Evolutionary conservation across 2,797 vertebrate species (phyloP).

Genomic region (Acipenser ruthenus): DNA sequence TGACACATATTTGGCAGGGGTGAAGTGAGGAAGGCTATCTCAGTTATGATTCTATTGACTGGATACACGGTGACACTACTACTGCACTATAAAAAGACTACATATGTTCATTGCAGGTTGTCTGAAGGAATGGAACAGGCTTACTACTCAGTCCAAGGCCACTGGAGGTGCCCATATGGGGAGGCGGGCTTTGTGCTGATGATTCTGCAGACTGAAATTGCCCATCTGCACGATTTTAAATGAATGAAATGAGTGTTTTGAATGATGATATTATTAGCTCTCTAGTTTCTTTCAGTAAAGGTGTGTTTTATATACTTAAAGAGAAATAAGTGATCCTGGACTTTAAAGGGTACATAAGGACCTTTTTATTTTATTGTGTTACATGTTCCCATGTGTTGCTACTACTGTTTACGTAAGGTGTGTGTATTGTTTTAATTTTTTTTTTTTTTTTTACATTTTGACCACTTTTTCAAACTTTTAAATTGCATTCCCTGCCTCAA

Average conservation of each 20-base stretch:
- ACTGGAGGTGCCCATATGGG: slow-evolving; percentile 84
- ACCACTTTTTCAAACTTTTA: no score
- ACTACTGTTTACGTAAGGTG: no score
- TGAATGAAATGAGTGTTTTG: no score
- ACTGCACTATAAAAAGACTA: slow-evolving; percentile 66
- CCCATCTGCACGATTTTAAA: slow-evolving; percentile 93
- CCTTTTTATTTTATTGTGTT: no score
- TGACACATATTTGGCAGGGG: slow-evolving; percentile 35
- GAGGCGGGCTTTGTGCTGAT: slow-evolving; percentile 79
- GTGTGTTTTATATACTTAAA: no score
- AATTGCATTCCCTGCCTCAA: no score
- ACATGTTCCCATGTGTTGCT: no score
- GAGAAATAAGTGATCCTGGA: no score
- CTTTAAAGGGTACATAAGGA: no score
- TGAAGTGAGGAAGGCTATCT: slow-evolving; percentile 14
- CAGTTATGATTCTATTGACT: slow-evolving; percentile 61
- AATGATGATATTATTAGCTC: slow-evolving; percentile 98
- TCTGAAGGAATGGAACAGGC: slow-evolving; percentile 66
- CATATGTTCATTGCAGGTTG: slow-evolving; percentile 74
- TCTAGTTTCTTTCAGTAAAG: slow-evolving; percentile 39
- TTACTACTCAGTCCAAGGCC: slow-evolving; percentile 61
- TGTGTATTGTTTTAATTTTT: no score
- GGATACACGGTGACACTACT: slow-evolving; percentile 62
- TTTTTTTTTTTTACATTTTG: no score
- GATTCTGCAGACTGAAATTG: slow-evolving; percentile 83